These are phyloP conservation scores for Camelus bactrianus DNA, from an alignment of 2,113 vertebrate genomes.

Conservation along the genomic window DNA sequence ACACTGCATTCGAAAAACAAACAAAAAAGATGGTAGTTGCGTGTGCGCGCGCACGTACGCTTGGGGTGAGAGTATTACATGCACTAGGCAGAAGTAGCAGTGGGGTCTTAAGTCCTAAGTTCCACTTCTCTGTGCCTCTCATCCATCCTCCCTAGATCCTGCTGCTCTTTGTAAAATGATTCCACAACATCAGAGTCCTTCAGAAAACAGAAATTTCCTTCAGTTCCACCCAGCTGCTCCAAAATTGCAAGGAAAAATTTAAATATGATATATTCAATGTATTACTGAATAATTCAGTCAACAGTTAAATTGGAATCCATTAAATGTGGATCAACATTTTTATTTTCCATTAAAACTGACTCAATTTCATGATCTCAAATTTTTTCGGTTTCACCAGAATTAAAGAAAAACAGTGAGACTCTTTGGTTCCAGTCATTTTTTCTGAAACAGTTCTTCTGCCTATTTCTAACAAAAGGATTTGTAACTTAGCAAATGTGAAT, in stretches of 20 bases:
- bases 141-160: neutral
- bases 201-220: neutral
- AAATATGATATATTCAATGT: neutral
- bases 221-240: neutral
- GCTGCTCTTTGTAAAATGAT: neutral
- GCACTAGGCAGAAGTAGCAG: neutral
- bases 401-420: neutral
- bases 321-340: neutral
- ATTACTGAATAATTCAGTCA: neutral
- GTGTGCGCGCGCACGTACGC: fast-evolving
- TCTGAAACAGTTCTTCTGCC: neutral
- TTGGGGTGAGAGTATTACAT: neutral
- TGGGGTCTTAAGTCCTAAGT: neutral
- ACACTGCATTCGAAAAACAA: neutral
- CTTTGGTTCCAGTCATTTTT: neutral
- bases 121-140: neutral
- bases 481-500: neutral
- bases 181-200: neutral
- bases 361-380: neutral
- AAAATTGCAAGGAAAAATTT: neutral
- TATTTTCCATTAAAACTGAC: neutral
- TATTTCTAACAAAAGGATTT: neutral
- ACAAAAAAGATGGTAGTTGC: no score
- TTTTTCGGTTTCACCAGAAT: neutral
- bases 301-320: neutral